These are phyloP conservation scores for Aquatica leii DNA, from an alignment of 2,888 invertebrate genomes.

Conservation along the genomic window DNA sequence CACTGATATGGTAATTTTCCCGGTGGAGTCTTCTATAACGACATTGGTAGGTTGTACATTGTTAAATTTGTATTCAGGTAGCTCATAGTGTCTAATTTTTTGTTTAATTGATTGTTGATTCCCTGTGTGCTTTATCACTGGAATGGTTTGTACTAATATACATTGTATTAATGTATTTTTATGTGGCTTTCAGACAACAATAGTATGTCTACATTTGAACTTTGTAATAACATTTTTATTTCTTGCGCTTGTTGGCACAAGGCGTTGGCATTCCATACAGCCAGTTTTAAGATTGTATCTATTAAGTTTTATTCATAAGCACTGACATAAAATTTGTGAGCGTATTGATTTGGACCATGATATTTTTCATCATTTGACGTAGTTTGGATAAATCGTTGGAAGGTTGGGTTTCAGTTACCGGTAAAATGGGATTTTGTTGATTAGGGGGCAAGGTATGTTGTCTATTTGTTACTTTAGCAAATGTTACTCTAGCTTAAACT, in stretches of 20 bases:
- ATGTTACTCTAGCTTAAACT: slow-evolving; percentile 18
- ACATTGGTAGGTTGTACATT: slow-evolving; percentile 39
- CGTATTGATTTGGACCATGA: slow-evolving; percentile 23
- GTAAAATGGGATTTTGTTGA: slow-evolving; percentile 6
- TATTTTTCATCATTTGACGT: slow-evolving; percentile 24
- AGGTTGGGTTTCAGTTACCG: neutral
- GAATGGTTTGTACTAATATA: slow-evolving; percentile 19
- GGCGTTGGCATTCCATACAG: slow-evolving; percentile 17
- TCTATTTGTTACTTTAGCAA: slow-evolving; percentile 15
- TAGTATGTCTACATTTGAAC: slow-evolving; percentile 16
- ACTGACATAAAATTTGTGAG: slow-evolving; percentile 22
- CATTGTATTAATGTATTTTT: slow-evolving; percentile 13
- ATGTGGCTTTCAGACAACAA: slow-evolving; percentile 18
- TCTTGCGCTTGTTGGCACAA: neutral
- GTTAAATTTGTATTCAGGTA: slow-evolving; percentile 23
- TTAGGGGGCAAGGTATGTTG: slow-evolving; percentile 3
- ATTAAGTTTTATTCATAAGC: slow-evolving; percentile 26
- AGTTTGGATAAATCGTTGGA: slow-evolving; percentile 18
- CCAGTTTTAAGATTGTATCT: slow-evolving; percentile 23
- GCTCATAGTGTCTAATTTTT: slow-evolving; percentile 34
- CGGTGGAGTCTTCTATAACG: slow-evolving; percentile 26
- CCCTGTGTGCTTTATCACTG: slow-evolving; percentile 28
- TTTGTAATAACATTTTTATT: slow-evolving; percentile 17
- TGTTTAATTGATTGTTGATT: slow-evolving; percentile 34
- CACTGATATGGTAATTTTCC: slow-evolving; percentile 31